These are phyloP conservation scores for Geodia barretti DNA, from an alignment of 37 sponge, comb jelly and placozoan species.

Conservation along the genomic window DNA sequence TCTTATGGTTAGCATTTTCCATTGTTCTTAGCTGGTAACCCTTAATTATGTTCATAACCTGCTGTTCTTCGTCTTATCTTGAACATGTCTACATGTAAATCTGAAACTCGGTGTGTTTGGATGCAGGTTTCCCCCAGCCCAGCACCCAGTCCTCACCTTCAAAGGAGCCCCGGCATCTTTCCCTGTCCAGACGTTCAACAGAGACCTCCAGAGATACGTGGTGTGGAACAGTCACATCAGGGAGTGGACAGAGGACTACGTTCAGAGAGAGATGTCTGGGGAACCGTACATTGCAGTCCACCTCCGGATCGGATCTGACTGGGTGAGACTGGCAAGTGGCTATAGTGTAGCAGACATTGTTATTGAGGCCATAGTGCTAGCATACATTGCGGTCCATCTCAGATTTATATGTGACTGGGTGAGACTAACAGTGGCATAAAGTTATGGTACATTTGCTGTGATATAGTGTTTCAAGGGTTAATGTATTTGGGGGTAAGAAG, in stretches of 20 bases:
- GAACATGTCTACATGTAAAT: neutral
- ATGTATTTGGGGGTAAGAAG: too few relatives aligned
- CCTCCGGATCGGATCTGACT: slow-evolving; percentile 81
- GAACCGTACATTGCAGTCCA: slow-evolving; percentile 74
- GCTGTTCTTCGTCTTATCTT: neutral
- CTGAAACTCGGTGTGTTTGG: neutral
- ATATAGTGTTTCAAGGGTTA: neutral
- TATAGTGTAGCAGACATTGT: neutral
- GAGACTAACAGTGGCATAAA: neutral
- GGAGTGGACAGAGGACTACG: slow-evolving; percentile 32
- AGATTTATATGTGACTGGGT: slow-evolving; percentile 89
- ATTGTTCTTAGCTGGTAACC: too few relatives aligned
- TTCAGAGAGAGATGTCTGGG: slow-evolving; percentile 42
- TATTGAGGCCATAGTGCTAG: too few relatives aligned
- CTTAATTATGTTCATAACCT: neutral
- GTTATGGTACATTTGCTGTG: neutral
- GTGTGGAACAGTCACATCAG: slow-evolving; percentile 63
- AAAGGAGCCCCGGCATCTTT: slow-evolving; percentile 86
- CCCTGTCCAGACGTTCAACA: slow-evolving; percentile 55
- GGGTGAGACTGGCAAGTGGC: slow-evolving; percentile 49
- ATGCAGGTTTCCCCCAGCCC: slow-evolving; percentile 61
- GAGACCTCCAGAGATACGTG: slow-evolving; percentile 68
- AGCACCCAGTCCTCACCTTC: slow-evolving; percentile 82
- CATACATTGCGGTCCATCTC: slow-evolving; percentile 75
- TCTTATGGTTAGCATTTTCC: neutral